phyloP scores from a whole-genome alignment of 2,797 vertebrate genomes.

The Pampus argenteus region DNA sequence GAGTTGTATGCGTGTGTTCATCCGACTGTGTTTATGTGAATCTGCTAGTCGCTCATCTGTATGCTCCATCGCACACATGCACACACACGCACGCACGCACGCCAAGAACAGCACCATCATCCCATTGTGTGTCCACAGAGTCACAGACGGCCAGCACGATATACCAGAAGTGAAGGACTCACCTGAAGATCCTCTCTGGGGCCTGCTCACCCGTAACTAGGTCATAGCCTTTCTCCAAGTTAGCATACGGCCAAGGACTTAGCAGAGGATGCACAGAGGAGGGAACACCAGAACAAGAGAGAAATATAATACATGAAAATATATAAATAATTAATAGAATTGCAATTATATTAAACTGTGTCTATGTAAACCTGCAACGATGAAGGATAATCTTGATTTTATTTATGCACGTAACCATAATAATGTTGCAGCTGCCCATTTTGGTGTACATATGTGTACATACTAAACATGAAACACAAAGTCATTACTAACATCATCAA shows the following conservation, averaged over 20 bases:
- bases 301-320: neutral
- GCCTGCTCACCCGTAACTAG: constrained; percentile 97
- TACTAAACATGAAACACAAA: neutral
- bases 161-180: constrained; percentile 63
- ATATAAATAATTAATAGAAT: neutral
- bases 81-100: constrained; percentile 9
- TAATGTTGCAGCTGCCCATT: neutral
- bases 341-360: neutral
- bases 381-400: neutral
- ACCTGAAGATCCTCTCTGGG: constrained; percentile 98
- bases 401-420: neutral
- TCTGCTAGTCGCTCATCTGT: constrained; percentile 43
- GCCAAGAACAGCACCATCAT: constrained; percentile 25
- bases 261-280: constrained; percentile 28
- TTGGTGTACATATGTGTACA: neutral
- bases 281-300: constrained; percentile 1
- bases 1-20: constrained; percentile 37
- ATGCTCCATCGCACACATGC: constrained; percentile 39
- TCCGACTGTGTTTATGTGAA: constrained; percentile 42
- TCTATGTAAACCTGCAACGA: neutral
- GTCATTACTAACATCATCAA: constrained; percentile 9
- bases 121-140: constrained; percentile 20
- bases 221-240: constrained; percentile 96
- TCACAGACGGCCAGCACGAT: constrained; percentile 58
- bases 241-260: constrained; percentile 98